Percentiles rank a stretch among this genome's conserved stretches.
Conservation (phyloP, 2,888 invertebrate species). For the Mimas tiliae region DNA sequence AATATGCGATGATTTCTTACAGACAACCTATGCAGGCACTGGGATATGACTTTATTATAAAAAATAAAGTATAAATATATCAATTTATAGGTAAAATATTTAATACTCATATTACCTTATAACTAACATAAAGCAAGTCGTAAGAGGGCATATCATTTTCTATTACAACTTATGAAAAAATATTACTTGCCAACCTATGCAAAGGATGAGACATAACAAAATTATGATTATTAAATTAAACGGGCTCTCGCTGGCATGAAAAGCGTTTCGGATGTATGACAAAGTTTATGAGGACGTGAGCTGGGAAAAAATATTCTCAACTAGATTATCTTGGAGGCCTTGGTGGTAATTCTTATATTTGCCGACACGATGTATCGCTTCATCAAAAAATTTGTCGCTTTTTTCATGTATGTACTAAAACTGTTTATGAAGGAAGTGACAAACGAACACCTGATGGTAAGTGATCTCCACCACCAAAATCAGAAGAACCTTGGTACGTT, state of each 20-base stretch:
- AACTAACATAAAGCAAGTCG: constrained; percentile 14
- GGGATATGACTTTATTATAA: too few relatives aligned
- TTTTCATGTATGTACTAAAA: not conserved
- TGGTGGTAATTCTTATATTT: constrained; percentile 14
- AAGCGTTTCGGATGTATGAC: constrained; percentile 19
- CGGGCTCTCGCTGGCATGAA: constrained; percentile 11
- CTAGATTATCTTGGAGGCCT: constrained; percentile 19
- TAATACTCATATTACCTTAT: too few relatives aligned
- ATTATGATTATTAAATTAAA: constrained; percentile 25
- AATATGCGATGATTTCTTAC: too few relatives aligned
- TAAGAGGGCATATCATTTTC: not conserved
- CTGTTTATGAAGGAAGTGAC: too few relatives aligned
- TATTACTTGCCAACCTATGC: constrained; percentile 17
- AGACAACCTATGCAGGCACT: too few relatives aligned
- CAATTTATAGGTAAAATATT: too few relatives aligned
- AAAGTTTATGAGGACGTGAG: constrained; percentile 22
- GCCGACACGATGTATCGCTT: constrained; percentile 15
- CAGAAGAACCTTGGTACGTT: too few relatives aligned
- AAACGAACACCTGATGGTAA: too few relatives aligned
- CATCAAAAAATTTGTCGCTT: not conserved
- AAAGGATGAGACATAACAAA: constrained; percentile 21
- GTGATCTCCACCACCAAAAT: too few relatives aligned
- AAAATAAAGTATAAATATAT: too few relatives aligned
- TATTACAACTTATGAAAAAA: not conserved
- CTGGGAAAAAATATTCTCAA: constrained; percentile 14